Conservation (phyloP, 2,113 vertebrate genomes). For the Meleagris gallopavo region DNA sequence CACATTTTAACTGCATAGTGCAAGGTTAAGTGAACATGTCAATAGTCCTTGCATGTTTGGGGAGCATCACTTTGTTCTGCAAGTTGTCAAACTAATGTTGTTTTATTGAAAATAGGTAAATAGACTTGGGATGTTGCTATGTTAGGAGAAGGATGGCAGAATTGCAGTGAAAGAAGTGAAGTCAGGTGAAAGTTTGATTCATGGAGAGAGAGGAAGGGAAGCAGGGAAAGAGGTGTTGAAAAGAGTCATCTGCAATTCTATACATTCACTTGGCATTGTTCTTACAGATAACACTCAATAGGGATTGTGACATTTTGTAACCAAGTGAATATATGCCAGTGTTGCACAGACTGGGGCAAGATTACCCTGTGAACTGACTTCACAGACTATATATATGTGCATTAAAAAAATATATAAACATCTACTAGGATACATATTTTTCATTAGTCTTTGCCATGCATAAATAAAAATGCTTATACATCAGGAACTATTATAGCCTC, state of each 20-base stretch:
- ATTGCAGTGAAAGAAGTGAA: neutral
- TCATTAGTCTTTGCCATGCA: neutral
- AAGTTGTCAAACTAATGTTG: neutral
- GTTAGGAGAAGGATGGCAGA: neutral
- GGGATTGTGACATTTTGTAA: fast-evolving
- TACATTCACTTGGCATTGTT: neutral
- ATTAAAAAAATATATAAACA: neutral
- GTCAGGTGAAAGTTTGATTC: neutral
- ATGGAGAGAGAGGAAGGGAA: neutral
- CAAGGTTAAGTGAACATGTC: neutral
- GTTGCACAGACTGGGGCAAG: fast-evolving
- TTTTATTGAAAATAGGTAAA: neutral
- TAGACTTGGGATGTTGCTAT: neutral
- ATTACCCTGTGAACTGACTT: neutral
- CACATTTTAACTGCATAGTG: neutral
- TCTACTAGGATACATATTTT: neutral
- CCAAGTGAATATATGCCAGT: neutral
- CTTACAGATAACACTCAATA: neutral
- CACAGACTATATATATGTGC: no score
- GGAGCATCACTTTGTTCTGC: neutral
- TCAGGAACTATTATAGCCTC: neutral
- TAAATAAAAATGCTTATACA: neutral
- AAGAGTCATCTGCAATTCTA: neutral
- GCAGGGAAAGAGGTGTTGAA: neutral
- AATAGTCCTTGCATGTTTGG: neutral